These are phyloP conservation scores for Sebastes cheni DNA, from an alignment of 2,797 vertebrate species.

Conservation along the genomic window DNA sequence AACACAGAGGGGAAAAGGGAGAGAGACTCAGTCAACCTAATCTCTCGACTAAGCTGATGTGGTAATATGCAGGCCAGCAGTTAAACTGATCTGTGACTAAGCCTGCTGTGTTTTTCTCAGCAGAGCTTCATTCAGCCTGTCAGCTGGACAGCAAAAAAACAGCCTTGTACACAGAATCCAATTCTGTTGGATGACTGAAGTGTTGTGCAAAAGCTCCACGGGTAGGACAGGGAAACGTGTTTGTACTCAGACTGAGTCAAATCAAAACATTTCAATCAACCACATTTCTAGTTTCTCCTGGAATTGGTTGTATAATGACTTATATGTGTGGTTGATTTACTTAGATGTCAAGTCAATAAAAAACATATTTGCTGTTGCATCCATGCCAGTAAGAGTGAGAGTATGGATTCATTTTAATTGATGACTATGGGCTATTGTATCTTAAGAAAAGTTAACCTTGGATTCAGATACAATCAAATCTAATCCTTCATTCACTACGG, in stretches of 20 bases:
- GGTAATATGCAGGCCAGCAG: conserved; percentile 12
- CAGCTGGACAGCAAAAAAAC: conserved; percentile 23
- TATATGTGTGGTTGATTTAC: background rate
- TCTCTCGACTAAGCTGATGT: background rate
- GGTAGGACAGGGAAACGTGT: background rate
- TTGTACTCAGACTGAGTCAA: background rate
- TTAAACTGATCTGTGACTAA: conserved; percentile 29
- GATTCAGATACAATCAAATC: background rate
- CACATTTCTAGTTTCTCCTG: background rate
- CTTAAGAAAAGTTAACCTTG: background rate
- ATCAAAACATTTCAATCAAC: background rate
- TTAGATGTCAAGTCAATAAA: background rate
- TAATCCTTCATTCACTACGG: background rate
- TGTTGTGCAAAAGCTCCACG: background rate
- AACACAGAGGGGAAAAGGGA: background rate
- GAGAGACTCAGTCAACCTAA: conserved; percentile 5
- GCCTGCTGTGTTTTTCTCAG: conserved; percentile 30
- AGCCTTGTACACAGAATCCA: background rate
- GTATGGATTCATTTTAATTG: background rate
- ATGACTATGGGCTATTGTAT: background rate
- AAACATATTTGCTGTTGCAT: background rate
- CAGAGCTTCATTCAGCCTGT: conserved; percentile 22
- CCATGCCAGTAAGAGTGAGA: background rate
- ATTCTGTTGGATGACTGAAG: background rate
- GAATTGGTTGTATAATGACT: background rate